Base-by-base conservation (phyloP, 2,113 vertebrate genomes). In the Genyomyrus donnyi region DNA sequence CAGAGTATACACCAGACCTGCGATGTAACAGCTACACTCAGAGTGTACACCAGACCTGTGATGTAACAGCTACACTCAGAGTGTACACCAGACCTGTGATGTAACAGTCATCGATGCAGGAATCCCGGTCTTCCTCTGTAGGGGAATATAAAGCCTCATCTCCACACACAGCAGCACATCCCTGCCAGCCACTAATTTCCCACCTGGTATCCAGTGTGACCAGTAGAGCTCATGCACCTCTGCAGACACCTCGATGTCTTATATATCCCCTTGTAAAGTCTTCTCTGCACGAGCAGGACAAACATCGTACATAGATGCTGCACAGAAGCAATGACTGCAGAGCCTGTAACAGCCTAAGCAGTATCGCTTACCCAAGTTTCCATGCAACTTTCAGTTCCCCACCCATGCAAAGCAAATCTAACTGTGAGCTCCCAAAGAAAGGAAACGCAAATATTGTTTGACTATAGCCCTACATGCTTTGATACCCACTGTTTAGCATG, bases 401-500 rank as follows among this genome's bases (percentile, higher is more conserved):
- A 45, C 87, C 53, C 53, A 4, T 88, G 88, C 42, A 88, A 49
- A 66, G 58, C 58, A 31, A 27, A 35, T 66, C 0, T 66, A 53
- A 31, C 87, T 4, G 21, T 66, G 2, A 70, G 19, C 39, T 13
- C 9, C 6, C 11, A 35, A 53, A 58, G 35, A 87, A 52, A 56
- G 15, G 42, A 70, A 70, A 48, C 10, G 13, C 35, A 70, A 70
- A 88, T 56, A 70, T 46, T 87, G 39, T 62, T 21, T 50, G n/a
- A 85, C 83, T 50, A 85, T 10, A 21, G 35, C n/a, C 35, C 52
- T 17, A 62, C 52, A 74, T 49, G 58, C 58, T 87, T 50, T 70
- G 89, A 87, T 87, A 87, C 84, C 35, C 84, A 3, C 48, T 3
- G n/a, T 74, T 87, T 90, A 86, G 77, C 89, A 39, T 46, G 24